Evolutionary conservation across 2,797 vertebrate species (phyloP).

Genomic region (Myotis planiceps): DNA sequence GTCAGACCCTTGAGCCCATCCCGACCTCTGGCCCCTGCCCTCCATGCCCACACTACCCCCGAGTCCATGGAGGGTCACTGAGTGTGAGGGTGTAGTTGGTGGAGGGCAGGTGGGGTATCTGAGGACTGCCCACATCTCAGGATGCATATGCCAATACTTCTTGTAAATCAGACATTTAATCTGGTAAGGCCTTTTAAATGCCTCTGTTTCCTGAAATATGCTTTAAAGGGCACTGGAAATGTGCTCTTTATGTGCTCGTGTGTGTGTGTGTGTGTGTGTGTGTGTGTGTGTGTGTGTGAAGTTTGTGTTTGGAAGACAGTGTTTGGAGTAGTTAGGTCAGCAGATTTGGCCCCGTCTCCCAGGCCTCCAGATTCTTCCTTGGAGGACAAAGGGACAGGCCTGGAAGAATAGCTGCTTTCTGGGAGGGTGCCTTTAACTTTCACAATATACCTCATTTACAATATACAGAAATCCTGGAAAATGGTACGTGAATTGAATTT

Average conservation of each 20-base stretch:
- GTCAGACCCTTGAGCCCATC: not conserved
- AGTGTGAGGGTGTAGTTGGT: not conserved
- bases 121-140: not conserved
- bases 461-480: not conserved
- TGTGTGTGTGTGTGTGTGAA: not conserved
- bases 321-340: not conserved
- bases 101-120: not conserved
- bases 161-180: not conserved
- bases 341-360: not conserved
- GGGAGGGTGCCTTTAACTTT: not conserved
- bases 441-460: not conserved
- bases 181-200: not conserved
- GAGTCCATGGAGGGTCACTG: not conserved
- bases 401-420: not conserved
- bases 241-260: not conserved
- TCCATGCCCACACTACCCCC: rapidly evolving
- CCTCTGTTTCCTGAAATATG: not conserved
- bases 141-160: not conserved
- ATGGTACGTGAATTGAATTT: not conserved
- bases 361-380: not conserved
- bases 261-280: too few relatives aligned
- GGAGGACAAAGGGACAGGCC: not conserved
- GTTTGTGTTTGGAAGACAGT: not conserved
- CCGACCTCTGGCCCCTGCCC: not conserved
- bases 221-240: not conserved